Base-by-base conservation (phyloP, 2,888 invertebrate genomes). In the Drosophila pseudotalamancana region DNA sequence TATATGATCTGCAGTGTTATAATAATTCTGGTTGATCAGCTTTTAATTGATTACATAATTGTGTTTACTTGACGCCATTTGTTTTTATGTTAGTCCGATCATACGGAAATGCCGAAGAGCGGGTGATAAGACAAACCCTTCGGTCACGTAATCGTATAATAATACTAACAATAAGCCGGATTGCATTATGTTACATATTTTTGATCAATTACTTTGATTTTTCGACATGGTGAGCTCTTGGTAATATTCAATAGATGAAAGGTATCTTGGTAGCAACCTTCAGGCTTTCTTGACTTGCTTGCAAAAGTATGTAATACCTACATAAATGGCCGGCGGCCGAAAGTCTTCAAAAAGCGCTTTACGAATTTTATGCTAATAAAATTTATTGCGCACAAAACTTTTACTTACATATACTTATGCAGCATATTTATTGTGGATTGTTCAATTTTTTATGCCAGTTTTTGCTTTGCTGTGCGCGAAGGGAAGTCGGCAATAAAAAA, bases 361-460 rank as follows among this genome's bases (percentile, higher is more conserved):
- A 65, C 54, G 67, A 75, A 77, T 77, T 74, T 72, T 65, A 66
- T 77, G 81, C 75, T 77, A 84, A 87, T 80, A 74, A 83, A 87
- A 64, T 80, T 59, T 71, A 66, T 61, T 51, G 57, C 72, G 29
- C 8, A 59, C 39, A 49, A 64, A 72, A 65, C 37, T 55, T 76
- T 57, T 71, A 56, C 73, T 72, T 64, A 45, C 50, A 49, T 40
- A 63, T 63, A 69, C 50, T 54, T 62, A 63, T 45, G 43, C 60
- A 43, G 43, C 57, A 75, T 72, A 72, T 69, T 79, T 78, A 66
- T 72, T 53, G 43, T 56, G 55, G 42, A 55, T 51, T 50, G 48
- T 61, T 72, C 49, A 77, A 53, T 81, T 72, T 77, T 45, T 59
- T 32, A 57, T 51, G 32, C n/a, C 27, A 31, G 25, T 23, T n/a